Evolutionary conservation across 2,888 invertebrate genomes (phyloP).

Genomic region (Tinea pellionella): DNA sequence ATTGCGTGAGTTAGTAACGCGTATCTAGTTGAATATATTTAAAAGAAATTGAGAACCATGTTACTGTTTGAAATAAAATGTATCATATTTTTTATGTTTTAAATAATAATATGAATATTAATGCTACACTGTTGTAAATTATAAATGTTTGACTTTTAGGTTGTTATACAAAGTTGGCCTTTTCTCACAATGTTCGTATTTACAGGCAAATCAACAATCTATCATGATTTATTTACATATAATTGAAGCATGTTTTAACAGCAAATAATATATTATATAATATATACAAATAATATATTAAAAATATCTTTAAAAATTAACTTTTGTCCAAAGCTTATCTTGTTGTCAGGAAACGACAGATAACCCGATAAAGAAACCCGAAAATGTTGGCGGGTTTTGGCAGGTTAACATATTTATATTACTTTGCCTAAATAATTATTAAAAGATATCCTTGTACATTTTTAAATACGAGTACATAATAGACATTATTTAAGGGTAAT

Average conservation of each 20-base stretch:
- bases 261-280: neutral
- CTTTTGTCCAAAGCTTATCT: conserved; percentile 22
- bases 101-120: no score
- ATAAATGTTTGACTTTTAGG: neutral
- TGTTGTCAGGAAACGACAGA: conserved; percentile 29
- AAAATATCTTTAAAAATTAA: neutral
- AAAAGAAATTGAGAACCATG: no score
- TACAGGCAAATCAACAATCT: neutral
- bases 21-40: no score
- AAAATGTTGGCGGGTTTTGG: conserved; percentile 23
- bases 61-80: no score
- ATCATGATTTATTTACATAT: neutral
- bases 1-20: no score
- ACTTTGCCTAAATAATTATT: neutral
- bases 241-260: neutral
- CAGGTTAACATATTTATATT: conserved; percentile 18
- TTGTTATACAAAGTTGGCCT: neutral
- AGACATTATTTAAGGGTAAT: neutral
- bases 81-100: no score
- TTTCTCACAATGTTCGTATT: neutral
- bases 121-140: no score
- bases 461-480: neutral
- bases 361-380: conserved; percentile 29
- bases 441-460: neutral
- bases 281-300: neutral